phyloP scores from a whole-genome alignment of 2,113 vertebrate genomes.

The Marmota flaviventris region DNA sequence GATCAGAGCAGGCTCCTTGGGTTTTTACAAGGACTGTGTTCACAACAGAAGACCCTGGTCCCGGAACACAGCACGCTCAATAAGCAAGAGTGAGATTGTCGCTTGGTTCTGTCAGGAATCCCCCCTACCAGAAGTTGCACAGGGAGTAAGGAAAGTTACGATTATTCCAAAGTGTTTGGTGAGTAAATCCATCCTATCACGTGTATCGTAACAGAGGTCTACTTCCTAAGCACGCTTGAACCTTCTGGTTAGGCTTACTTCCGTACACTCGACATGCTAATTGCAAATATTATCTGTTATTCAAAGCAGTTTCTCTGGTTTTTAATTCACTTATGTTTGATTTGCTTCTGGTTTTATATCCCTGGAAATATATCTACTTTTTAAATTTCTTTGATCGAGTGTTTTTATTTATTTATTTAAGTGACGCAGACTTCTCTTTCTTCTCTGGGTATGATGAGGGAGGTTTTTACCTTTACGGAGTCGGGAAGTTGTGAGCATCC shows the following conservation, averaged over 20 bases:
- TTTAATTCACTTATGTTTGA: background rate
- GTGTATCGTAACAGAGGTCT: background rate
- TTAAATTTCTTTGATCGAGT: background rate
- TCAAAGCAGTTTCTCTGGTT: background rate
- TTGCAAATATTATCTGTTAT: background rate
- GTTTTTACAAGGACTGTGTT: background rate
- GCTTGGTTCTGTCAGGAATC: background rate
- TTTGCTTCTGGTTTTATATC: background rate
- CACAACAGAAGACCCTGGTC: rapidly evolving
- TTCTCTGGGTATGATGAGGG: background rate
- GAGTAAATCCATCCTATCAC: background rate
- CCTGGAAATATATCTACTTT: background rate
- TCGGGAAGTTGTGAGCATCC: too few species aligned
- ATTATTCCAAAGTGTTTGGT: background rate
- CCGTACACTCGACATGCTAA: background rate
- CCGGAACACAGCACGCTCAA: rapidly evolving
- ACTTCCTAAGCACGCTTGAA: background rate
- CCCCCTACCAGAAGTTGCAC: background rate
- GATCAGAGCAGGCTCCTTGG: background rate
- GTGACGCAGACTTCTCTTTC: background rate
- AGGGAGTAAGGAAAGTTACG: background rate
- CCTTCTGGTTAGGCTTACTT: background rate
- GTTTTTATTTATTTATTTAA: background rate
- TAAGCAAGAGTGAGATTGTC: background rate
- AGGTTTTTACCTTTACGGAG: background rate